Base-by-base conservation (phyloP, 2,797 vertebrate genomes). In the Menidia menidia region DNA sequence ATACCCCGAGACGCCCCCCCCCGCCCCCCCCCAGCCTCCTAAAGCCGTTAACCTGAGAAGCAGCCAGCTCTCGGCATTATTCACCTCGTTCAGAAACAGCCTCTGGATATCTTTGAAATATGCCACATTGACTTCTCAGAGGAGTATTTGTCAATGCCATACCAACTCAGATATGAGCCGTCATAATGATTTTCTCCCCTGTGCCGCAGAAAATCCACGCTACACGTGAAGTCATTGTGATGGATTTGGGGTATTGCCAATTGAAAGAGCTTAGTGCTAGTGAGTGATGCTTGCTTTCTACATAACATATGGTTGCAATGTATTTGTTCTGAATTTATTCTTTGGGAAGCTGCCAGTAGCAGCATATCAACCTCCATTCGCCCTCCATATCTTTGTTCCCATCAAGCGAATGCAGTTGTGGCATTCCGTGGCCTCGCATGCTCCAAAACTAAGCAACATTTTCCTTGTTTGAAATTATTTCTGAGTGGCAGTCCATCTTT, bases 91-190 rank as follows among this genome's bases (percentile, higher is more conserved):
- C 78, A 83, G 73, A 80, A 86, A 69, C 64, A 11, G 35, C 18
- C n/a, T 62, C 76, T 33, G 19, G 59, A 47, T 44, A 75, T 76
- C 66, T 87, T 75, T 85, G 67, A 87, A 88, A 88, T 84, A 69
- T 77, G 63, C 64, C 79, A 73, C 70, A 19, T 4, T 62, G 80
- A 73, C 71, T 72, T 68, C 60, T 73, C 60, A 53, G 68, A 43
- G 58, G 51, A 78, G 66, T 80, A 77, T 91, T 83, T 86, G 73
- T 88, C 88, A 89, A 64, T 43, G 82, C 71, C 85, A 78, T 67
- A 15, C 35, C 35, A 57, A 75, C 72, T 87, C 77, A 78, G 73
- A 77, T 71, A 61, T 59, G 72, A 86, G 70, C 56, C 72, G 18
- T 57, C 8, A 3, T 81, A 83, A 87, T 85, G 81, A 81, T 64